Base-by-base conservation (phyloP, 2,113 vertebrate genomes). In the Syngnathus floridae region DNA sequence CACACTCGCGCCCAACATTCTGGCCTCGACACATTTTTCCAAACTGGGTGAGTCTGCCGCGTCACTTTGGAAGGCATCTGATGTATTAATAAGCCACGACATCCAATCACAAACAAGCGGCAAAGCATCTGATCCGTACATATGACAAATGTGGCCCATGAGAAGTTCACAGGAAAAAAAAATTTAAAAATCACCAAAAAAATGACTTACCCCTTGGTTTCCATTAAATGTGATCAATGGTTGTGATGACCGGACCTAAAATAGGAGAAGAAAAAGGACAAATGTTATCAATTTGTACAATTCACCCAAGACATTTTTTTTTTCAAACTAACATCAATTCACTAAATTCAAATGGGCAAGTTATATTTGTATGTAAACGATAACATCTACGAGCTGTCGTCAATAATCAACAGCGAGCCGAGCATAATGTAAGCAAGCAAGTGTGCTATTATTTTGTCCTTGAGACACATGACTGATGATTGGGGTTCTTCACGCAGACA, bases 191-290 rank as follows among this genome's bases (percentile, higher is more conserved):
- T 22, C 22, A 22, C 22, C 22, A n/a, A 67, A 4, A 4, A 43
- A 75, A 46, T 36, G 19, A 31, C 96, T 97, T 88, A 98, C 96
- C 94, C 96, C 96, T 92, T 98, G 93, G 82, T 88, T 98, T 88
- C 94, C 96, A 91, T 94, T 93, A 82, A 98, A 98, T 76, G 92
- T 91, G 82, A 98, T 96, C 7, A 94, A 89, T 4, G 95, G 95
- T 71, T 87, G 91, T 64, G 90, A 86, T 13, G 92, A 91, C 72
- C 92, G 88, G 78, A 92, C 91, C 96, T 98, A 67, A 52, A 49
- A 64, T 14, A 10, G 71, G 16, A 66, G 72, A 77, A 0, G 62
- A 75, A 21, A 76, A 22, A 35, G 73, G 41, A 51, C 16, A n/a
- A 26, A 4, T 56, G 4, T 40, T 43, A 69, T 31, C 55, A 57